These are phyloP conservation scores for Tichodroma muraria DNA, from an alignment of 2,113 vertebrate genomes.

Conservation along the genomic window DNA sequence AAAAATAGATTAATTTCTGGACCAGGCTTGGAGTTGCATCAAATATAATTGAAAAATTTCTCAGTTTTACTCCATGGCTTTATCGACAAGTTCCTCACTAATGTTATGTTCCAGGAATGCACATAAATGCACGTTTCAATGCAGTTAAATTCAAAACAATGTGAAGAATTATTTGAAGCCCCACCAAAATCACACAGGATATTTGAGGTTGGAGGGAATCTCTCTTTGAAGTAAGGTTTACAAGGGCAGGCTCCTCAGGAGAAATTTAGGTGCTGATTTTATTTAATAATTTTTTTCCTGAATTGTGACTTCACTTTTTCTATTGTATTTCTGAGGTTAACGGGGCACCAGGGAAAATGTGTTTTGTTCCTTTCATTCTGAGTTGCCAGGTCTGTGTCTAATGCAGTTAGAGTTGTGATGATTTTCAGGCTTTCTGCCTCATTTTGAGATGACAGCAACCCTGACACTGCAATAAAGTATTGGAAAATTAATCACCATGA, in stretches of 20 bases:
- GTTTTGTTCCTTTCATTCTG: not conserved
- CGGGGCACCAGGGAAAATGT: not conserved
- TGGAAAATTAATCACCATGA: not conserved
- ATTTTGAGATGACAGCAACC: not conserved
- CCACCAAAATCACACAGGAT: not conserved
- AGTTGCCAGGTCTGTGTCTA: not conserved
- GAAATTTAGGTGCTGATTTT: not conserved
- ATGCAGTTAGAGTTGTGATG: not conserved
- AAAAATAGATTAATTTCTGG: not conserved
- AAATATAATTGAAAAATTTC: not conserved
- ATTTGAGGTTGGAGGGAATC: not conserved
- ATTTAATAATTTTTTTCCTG: not conserved
- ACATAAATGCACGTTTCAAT: not conserved
- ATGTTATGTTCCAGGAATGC: not conserved
- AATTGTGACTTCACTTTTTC: not conserved
- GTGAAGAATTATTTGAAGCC: not conserved
- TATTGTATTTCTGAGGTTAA: not conserved
- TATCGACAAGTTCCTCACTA: not conserved
- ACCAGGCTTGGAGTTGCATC: not conserved
- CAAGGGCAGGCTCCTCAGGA: not conserved
- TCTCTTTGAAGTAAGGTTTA: not conserved
- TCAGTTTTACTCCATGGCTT: not conserved
- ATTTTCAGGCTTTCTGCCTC: not conserved
- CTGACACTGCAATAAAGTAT: accelerated
- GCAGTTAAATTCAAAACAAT: not conserved